Base-by-base conservation (phyloP, 2,888 invertebrate genomes). In the Ochropleura leucogaster region DNA sequence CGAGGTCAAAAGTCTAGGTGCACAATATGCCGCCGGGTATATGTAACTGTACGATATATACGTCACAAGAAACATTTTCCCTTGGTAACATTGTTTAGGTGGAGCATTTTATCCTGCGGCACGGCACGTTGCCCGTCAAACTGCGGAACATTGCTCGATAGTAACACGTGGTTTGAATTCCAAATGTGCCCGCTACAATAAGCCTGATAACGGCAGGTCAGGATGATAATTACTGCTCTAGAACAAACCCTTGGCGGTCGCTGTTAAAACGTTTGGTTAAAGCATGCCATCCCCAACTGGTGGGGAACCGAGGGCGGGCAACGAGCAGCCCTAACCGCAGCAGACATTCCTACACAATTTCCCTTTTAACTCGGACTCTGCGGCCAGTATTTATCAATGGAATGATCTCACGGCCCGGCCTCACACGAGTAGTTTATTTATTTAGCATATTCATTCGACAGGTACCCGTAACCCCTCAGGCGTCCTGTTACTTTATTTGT, bases 301-400 rank as follows among this genome's bases (percentile, higher is more conserved):
- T 44, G 72, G 78, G 80, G 75, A 81, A 42, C 59, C 79, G 82
- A 85, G 80, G 72, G 78, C 74, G 76, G 81, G 76, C 81, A 70
- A 78, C 67, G 66, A 83, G 82, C 90, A 91, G 71, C 91, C 91
- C 91, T 91, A 88, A 88, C 92, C 88, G 87, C 91, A 86, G 72
- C 88, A 88, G 88, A 90, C 91, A 91, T 92, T 94, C 94, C 94
- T 90, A 95, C 95, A 95, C 94, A 93, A 94, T 94, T 95, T 95
- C 95, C 95, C 95, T 95, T 95, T 95, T 95, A 95, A 91, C 92
- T 92, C 91, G 89, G 91, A 90, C 91, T 90, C 88, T 89, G 90
- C 77, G 90, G 89, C 85, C 86, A 83, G 88, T 90, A 90, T 90
- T 94, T 94, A 94, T 94, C 93, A 93, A 92, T 90, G 90, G 89